These are phyloP conservation scores for Catajapyx aquilonaris DNA, from an alignment of 1,140 invertebrate genomes.

Conservation along the genomic window DNA sequence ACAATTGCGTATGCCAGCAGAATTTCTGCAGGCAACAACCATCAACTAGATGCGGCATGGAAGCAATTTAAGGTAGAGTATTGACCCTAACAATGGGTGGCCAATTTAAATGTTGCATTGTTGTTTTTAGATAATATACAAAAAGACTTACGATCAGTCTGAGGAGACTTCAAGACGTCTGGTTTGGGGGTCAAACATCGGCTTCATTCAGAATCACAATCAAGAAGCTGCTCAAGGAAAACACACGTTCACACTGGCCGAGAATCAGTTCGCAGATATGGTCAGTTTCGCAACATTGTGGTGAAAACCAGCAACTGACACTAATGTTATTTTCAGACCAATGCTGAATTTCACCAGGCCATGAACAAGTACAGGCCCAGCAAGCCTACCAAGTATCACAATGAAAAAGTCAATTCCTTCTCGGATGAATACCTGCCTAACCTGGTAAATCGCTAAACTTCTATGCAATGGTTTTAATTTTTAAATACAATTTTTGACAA, in stretches of 20 bases:
- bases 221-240: slow-evolving; percentile 30
- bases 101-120: too few species aligned
- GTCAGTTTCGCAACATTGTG: slow-evolving; percentile 17
- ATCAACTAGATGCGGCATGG: too few species aligned
- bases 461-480: slow-evolving; percentile 15
- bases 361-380: slow-evolving; percentile 17
- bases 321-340: not conserved
- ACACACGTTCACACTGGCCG: slow-evolving; percentile 32
- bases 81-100: too few species aligned
- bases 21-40: too few species aligned
- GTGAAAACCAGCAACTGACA: not conserved
- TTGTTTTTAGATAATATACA: slow-evolving; percentile 22
- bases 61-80: too few species aligned
- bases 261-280: slow-evolving; percentile 43
- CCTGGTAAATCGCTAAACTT: slow-evolving; percentile 13
- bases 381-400: slow-evolving; percentile 13
- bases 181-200: slow-evolving; percentile 33
- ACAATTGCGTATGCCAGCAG: too few species aligned
- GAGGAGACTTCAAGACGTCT: slow-evolving; percentile 22
- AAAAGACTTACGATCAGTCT: slow-evolving; percentile 25
- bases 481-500: slow-evolving; percentile 14
- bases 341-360: not conserved
- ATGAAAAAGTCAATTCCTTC: slow-evolving; percentile 3
- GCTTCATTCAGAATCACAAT: slow-evolving; percentile 34
- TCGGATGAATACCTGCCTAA: slow-evolving; percentile 17